phyloP scores from a whole-genome alignment of 2,113 vertebrate genomes.

The Saiga tatarica region DNA sequence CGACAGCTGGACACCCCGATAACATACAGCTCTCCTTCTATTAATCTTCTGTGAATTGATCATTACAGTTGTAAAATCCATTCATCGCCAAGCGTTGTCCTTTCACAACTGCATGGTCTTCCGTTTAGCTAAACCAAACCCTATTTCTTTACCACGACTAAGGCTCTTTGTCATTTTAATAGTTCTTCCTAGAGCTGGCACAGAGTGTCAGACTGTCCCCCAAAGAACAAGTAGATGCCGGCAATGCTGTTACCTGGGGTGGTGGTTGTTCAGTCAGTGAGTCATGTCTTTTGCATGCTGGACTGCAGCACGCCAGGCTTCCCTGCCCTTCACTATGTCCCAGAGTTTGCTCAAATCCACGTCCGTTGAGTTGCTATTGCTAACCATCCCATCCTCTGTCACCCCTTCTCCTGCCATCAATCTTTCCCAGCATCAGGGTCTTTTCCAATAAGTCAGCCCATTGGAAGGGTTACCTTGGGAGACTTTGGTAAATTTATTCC shows the following conservation, averaged over 20 bases:
- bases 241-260: neutral
- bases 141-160: conserved; percentile 8
- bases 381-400: neutral
- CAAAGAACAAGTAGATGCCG: conserved; percentile 16
- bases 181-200: neutral
- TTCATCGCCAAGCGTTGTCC: conserved; percentile 16
- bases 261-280: neutral
- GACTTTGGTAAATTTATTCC: neutral
- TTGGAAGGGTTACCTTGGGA: neutral
- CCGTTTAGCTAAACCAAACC: conserved; percentile 55
- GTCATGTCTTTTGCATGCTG: neutral
- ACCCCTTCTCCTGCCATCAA: neutral
- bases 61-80: conserved; percentile 1
- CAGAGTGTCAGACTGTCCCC: neutral
- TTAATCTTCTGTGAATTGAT: conserved; percentile 57
- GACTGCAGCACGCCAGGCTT: neutral
- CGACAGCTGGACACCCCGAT: conserved; percentile 57
- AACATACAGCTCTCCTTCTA: conserved; percentile 27
- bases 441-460: neutral
- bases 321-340: neutral
- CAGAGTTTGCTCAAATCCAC: neutral
- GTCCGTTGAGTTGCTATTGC: neutral
- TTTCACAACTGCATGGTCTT: conserved; percentile 25
- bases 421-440: neutral
- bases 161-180: conserved; percentile 66